A percentile compares a stretch with the other conserved stretches of the same genome.
Conservation (phyloP, 2,797 vertebrate genomes). For the Rhyacichthys aspro region DNA sequence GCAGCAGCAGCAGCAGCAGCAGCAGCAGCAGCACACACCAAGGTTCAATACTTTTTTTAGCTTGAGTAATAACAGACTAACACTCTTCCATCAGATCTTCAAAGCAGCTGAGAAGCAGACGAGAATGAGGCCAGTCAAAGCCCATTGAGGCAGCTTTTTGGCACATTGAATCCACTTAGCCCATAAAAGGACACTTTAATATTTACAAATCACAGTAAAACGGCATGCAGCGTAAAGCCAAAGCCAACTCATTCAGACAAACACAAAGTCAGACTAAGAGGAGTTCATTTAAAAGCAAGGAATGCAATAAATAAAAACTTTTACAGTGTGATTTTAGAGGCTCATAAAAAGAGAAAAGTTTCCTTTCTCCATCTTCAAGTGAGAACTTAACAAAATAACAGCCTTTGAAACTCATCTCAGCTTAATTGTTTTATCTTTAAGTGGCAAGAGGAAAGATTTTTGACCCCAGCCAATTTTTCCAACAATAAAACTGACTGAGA, state of each 20-base stretch:
- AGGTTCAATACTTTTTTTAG: conserved; percentile 66
- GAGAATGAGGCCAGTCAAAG: conserved; percentile 46
- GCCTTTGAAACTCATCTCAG: conserved; percentile 43
- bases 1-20: conserved; percentile 12
- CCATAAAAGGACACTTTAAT: conserved; percentile 69
- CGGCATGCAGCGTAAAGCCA: conserved; percentile 24
- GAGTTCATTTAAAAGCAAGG: conserved; percentile 58
- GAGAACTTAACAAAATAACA: conserved; percentile 54
- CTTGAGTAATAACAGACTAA: conserved; percentile 72
- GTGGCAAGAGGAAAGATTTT: conserved; percentile 38
- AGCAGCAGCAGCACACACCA: conserved; percentile 3
- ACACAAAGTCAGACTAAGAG: conserved; percentile 41
- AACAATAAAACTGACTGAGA: conserved; percentile 18
- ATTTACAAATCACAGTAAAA: conserved; percentile 71
- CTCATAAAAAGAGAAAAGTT: conserved; percentile 66
- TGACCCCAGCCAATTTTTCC: conserved; percentile 23
- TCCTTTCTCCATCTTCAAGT: conserved; percentile 59
- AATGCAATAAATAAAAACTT: conserved; percentile 70
- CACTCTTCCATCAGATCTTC: conserved; percentile 68
- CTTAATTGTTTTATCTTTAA: conserved; percentile 56
- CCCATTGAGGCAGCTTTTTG: conserved; percentile 52
- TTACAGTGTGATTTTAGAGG: conserved; percentile 58
- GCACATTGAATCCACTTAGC: conserved; percentile 63
- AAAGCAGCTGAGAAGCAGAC: conserved; percentile 57
- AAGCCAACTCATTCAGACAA: conserved; percentile 42